A percentile compares a stretch with the other conserved stretches of the same genome.
Evolutionary conservation across 2,113 vertebrate genomes (phyloP).

Genomic region (Corydoras maculifer): DNA sequence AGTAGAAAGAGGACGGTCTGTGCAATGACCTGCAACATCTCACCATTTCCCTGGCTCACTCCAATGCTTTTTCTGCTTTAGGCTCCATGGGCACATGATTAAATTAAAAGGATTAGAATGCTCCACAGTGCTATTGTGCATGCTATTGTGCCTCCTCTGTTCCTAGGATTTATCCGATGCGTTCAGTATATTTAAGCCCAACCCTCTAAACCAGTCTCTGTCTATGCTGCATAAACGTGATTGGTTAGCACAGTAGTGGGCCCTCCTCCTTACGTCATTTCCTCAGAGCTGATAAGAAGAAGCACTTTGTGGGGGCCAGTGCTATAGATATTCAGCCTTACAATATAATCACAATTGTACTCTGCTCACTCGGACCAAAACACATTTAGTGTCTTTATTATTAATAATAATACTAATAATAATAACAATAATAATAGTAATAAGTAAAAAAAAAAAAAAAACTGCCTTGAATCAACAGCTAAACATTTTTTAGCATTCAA

Average conservation of each 20-base stretch:
- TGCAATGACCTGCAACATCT: constrained; percentile 75
- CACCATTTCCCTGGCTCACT: constrained; percentile 76
- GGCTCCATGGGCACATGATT: constrained; percentile 76
- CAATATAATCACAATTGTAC: too few species aligned
- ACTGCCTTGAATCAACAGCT: too few species aligned
- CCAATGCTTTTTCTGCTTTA: too few species aligned
- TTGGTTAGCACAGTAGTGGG: neutral
- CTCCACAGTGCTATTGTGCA: constrained; percentile 30
- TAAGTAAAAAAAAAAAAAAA: too few species aligned
- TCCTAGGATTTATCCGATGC: constrained; percentile 15
- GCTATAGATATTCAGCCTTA: too few species aligned
- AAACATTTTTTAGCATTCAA: too few species aligned
- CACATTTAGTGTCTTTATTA: too few species aligned
- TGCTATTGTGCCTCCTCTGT: constrained; percentile 30
- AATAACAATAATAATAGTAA: too few species aligned
- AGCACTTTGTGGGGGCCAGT: too few species aligned
- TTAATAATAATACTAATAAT: too few species aligned
- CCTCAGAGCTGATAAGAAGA: neutral
- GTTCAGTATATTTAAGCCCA: constrained; percentile 26
- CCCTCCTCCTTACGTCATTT: constrained; percentile 16
- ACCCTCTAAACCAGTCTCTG: constrained; percentile 16
- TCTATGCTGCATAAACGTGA: constrained; percentile 4
- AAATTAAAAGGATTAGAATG: constrained; percentile 43
- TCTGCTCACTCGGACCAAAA: too few species aligned
- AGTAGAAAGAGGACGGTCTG: constrained; percentile 67